phyloP scores from a whole-genome alignment of 2,888 invertebrate species.

The Stegana nigrithorax region DNA sequence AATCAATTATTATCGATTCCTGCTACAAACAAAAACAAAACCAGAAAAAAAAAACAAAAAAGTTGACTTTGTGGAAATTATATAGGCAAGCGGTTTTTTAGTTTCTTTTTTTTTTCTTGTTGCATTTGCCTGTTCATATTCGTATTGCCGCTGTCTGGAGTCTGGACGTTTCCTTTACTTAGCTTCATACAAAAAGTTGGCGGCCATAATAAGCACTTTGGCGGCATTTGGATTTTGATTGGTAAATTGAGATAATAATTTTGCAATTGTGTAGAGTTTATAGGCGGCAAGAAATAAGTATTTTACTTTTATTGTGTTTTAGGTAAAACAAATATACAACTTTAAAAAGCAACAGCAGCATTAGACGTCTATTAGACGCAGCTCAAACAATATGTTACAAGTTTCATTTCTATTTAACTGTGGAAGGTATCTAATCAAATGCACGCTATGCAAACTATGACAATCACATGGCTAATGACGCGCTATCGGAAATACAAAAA shows the following conservation, averaged over 20 bases:
- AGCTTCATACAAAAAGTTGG: constrained; percentile 2
- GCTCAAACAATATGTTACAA: not conserved
- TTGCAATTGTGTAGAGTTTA: constrained; percentile 11
- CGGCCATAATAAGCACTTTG: constrained; percentile 62
- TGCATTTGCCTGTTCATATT: not conserved
- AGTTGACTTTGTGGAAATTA: constrained; percentile 51
- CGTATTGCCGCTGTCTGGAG: not conserved
- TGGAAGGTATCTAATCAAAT: constrained; percentile 32
- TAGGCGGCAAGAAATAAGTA: not conserved
- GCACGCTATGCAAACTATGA: constrained; percentile 44
- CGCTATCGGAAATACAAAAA: constrained; percentile 15
- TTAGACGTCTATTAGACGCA: not conserved
- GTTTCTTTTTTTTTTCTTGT: not conserved
- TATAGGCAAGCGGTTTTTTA: constrained; percentile 30
- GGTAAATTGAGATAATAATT: constrained; percentile 57
- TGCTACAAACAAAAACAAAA: constrained; percentile 5
- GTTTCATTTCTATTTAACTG: not conserved
- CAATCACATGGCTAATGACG: too few relatives aligned
- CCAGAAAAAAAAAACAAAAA: too few relatives aligned
- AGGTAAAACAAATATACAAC: not conserved
- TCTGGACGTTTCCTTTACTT: not conserved
- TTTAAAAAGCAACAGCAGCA: not conserved
- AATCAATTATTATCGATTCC: constrained; percentile 67
- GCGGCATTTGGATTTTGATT: constrained; percentile 63
- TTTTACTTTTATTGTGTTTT: not conserved